Evolutionary conservation across 2,113 vertebrate species (phyloP).

Genomic region (Eulemur macaco): DNA sequence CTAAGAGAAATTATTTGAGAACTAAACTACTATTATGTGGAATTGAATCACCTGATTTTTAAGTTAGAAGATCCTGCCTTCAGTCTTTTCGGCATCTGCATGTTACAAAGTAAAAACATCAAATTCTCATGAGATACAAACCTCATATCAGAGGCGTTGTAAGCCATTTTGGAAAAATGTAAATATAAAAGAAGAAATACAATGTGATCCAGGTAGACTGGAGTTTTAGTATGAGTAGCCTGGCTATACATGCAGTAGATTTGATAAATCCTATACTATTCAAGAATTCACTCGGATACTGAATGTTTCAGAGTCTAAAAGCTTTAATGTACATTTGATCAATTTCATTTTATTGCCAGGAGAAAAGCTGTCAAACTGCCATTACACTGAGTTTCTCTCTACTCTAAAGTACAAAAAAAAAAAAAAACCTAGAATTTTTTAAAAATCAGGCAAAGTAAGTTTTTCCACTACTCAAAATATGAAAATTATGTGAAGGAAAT

Average conservation of each 20-base stretch:
- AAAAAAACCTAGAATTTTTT: constrained; percentile 37
- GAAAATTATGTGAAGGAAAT: constrained; percentile 45
- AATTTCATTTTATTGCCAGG: constrained; percentile 78
- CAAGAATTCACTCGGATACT: constrained; percentile 69
- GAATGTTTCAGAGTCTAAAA: constrained; percentile 75
- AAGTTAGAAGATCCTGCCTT: not conserved
- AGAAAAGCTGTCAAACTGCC: constrained; percentile 78
- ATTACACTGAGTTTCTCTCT: constrained; percentile 73
- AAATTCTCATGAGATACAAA: not conserved
- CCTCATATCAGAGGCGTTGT: not conserved
- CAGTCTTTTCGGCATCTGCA: not conserved
- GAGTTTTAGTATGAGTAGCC: constrained; percentile 56
- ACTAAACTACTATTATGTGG: not conserved
- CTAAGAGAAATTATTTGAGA: not conserved
- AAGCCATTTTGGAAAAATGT: constrained; percentile 2
- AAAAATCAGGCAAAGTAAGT: constrained; percentile 55
- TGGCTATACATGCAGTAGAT: constrained; percentile 50
- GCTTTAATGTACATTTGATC: constrained; percentile 78
- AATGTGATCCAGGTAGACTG: not conserved
- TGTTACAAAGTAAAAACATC: not conserved
- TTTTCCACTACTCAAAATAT: not conserved
- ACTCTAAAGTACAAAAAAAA: constrained; percentile 67
- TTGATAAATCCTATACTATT: constrained; percentile 66
- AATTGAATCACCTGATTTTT: not conserved
- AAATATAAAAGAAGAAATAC: not conserved